Evolutionary conservation across 2,113 vertebrate species (phyloP), one percentile per base, ranked within the genome.

Genomic region (Psittacara wagleri): DNA sequence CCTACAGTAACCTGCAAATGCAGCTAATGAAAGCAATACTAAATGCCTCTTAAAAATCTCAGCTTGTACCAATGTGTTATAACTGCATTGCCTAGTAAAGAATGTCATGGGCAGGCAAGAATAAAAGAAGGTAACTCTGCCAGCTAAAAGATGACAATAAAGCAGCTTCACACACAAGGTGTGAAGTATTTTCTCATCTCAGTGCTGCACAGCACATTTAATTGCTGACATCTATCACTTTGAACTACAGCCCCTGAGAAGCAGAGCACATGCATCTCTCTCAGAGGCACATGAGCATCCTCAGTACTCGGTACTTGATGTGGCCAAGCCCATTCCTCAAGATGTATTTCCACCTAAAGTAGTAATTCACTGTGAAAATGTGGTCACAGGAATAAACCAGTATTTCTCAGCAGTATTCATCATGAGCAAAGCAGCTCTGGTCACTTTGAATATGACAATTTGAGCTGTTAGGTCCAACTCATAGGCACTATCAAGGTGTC

Each of bases 381-480:
- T 6, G 18, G 23, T 35, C 33, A 84, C 24, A 74, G 61, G 10
- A 84, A 48, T 17, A 86, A 79, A 31, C 4, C 44, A 76, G 48
- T 31, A 46, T 28, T 66, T 69, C 46, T 74, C 41, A 82, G 55
- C 73, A 78, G 46, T 23, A 62, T 12, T 69, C 29, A 18, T 13
- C 20, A 69, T 0, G 1, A 52, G 24, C 29, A 89, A 73, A 54
- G 22, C 64, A 74, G 0, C 2, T 51, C 64, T 1, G 1, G 35
- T 33, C 28, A 18, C 61, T 95, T 75, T 46, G 41, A 78, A 57
- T 9, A 22, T 20, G 20, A 52, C 24, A 68, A 73, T 46, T 75
- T 67, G 41, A 85, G 41, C 29, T 73, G 39, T 61, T 64, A 44
- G 1, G 55, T 11, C 24, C 25, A 88, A 44, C 22, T 51, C 39